Evolutionary conservation across 2,888 invertebrate species (phyloP).

Genomic region (Monoplex corrugatus): DNA sequence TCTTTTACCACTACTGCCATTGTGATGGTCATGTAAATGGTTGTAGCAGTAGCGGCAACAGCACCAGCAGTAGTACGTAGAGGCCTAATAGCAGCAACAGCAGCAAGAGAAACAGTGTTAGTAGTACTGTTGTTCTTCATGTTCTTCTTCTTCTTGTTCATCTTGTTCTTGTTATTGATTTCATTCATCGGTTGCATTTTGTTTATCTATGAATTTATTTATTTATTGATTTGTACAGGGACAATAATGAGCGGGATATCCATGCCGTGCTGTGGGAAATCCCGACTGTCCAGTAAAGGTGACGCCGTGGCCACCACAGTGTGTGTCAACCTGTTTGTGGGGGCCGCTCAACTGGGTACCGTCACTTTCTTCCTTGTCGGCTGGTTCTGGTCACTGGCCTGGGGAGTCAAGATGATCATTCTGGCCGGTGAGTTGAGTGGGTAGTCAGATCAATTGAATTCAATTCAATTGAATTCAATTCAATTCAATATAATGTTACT

Average conservation of each 20-base stretch:
- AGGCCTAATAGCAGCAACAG: too few relatives aligned
- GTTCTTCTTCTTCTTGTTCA: not conserved
- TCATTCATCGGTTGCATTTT: not conserved
- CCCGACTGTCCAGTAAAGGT: conserved; percentile 75
- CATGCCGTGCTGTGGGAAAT: conserved; percentile 81
- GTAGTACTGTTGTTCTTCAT: not conserved
- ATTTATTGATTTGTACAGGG: conserved; percentile 84
- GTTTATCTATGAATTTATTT: not conserved
- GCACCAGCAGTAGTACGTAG: too few relatives aligned
- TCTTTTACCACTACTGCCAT: too few relatives aligned
- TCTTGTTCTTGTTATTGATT: not conserved
- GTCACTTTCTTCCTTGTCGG: conserved; percentile 94
- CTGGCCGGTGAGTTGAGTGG: conserved; percentile 90
- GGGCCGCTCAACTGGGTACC: conserved; percentile 94
- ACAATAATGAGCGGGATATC: conserved; percentile 92
- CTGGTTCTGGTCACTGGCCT: conserved; percentile 99
- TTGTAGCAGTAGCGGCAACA: too few relatives aligned
- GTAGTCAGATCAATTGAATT: not conserved
- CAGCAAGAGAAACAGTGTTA: too few relatives aligned
- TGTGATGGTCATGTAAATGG: too few relatives aligned
- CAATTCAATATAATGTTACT: not conserved
- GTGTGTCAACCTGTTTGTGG: conserved; percentile 92
- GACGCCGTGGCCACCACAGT: conserved; percentile 85
- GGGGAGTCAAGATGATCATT: conserved; percentile 96
- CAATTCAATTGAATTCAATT: not conserved